Base-by-base conservation (phyloP, 2,797 vertebrate species). In the Psittacula echo region DNA sequence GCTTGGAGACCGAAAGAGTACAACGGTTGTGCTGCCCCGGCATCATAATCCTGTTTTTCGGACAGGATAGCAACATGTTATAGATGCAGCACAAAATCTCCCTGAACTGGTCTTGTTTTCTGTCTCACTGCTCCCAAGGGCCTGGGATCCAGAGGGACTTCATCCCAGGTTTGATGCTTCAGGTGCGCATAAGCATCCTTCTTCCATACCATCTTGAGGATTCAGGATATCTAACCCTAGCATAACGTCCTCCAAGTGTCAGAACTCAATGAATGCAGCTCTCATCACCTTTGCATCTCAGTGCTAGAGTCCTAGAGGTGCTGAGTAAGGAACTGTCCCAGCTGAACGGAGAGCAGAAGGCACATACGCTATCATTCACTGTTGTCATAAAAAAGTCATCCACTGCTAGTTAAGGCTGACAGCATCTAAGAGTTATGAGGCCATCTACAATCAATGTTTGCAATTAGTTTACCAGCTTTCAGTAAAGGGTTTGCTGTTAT, bases 291-390 rank as follows among this genome's bases (percentile, higher is more conserved):
- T 26, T 32, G 48, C 77, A 26, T 18, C 16, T 34, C 39, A 14
- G 42, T 79, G 61, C 48, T 14, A 9, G 32, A 34, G 21, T 12
- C 56, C 75, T 8, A 22, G 53, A 81, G 61, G 19, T 47, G 85
- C 77, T 42, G 48, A 50, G 45, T 6, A 56, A 66, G 32, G 17
- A 44, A 20, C 65, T 44, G 42, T n/a, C 47, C 64, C 85, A 80
- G 71, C 51, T 71, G 71, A 44, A 76, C 71, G 92, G 71, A 89
- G 77, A 85, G 92, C 87, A 79, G 86, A 66, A 79, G 85, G 60
- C 65, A 85, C 77, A 42, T 53, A 42, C 0, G 2, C 74, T 47
- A 1, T 26, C 42, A 14, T 29, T 90, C 77, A 21, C 47, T 65
- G 34, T 0, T 73, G 74, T 27, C 41, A 17, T 53, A 17, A 79